Evolutionary conservation across 2,888 invertebrate species (phyloP).

Genomic region (Drosophila tripunctata): DNA sequence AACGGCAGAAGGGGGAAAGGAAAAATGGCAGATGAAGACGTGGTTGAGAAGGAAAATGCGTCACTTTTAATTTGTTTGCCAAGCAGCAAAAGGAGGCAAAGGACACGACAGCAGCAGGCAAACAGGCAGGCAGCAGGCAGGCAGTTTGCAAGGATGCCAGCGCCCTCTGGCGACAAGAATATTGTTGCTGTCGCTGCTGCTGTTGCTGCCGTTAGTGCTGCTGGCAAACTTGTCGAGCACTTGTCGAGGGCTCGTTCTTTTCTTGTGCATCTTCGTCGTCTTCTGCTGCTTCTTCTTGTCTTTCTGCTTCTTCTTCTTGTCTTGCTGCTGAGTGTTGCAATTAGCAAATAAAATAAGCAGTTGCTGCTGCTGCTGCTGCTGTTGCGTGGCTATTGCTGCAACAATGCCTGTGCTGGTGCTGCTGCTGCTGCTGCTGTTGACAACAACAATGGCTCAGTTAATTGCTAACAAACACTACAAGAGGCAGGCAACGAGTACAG

Average conservation of each 20-base stretch:
- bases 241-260: slow-evolving; percentile 60
- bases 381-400: background rate
- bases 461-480: slow-evolving; percentile 71
- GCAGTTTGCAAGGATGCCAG: slow-evolving; percentile 17
- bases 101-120: background rate
- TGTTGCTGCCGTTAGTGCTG: slow-evolving; percentile 21
- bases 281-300: slow-evolving; percentile 17
- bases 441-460: slow-evolving; percentile 69
- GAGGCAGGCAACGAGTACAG: slow-evolving; percentile 62
- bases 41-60: slow-evolving; percentile 48
- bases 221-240: slow-evolving; percentile 68
- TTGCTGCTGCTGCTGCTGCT: slow-evolving; percentile 29
- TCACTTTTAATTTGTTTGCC: slow-evolving; percentile 78
- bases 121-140: slow-evolving; percentile 3
- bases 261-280: slow-evolving; percentile 22
- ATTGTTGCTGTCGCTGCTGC: slow-evolving; percentile 18
- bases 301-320: slow-evolving; percentile 12
- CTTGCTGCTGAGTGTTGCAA: slow-evolving; percentile 72
- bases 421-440: slow-evolving; percentile 38
- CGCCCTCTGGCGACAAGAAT: slow-evolving; percentile 23
- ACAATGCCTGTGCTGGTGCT: slow-evolving; percentile 21
- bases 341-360: slow-evolving; percentile 78
- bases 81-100: slow-evolving; percentile 16
- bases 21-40: slow-evolving; percentile 22
- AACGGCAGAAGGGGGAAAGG: background rate